Evolutionary conservation across 2,888 invertebrate species (phyloP).

Genomic region (Hedychridium roseum): DNA sequence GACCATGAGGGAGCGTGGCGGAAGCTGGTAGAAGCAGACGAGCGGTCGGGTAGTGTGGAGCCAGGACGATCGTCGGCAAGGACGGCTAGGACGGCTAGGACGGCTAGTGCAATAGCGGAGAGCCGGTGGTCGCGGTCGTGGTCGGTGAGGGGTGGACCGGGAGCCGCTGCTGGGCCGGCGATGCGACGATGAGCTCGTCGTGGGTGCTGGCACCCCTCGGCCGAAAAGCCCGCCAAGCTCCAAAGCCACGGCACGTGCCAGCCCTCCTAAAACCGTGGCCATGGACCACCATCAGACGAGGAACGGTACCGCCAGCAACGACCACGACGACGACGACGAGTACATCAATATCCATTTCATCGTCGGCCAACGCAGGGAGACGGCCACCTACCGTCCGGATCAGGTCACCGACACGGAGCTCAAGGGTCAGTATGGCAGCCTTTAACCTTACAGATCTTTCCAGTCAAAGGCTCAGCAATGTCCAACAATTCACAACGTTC

Average conservation of each 20-base stretch:
- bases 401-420: constrained; percentile 58
- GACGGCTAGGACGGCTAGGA: constrained; percentile 5
- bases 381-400: constrained; percentile 54
- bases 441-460: no score
- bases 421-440: constrained; percentile 49
- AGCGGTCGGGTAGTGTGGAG: constrained; percentile 21
- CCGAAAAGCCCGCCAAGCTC: background rate
- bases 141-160: constrained; percentile 44
- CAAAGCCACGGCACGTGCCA: background rate
- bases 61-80: background rate
- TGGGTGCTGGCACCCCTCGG: constrained; percentile 51
- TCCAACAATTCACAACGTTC: no score
- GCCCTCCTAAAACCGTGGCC: constrained; percentile 38
- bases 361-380: constrained; percentile 55
- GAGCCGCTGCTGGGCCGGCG: constrained; percentile 53
- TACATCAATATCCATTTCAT: constrained; percentile 54
- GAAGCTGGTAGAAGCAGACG: constrained; percentile 30
- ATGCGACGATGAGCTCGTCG: constrained; percentile 62
- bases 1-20: constrained; percentile 44
- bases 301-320: constrained; percentile 53
- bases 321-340: constrained; percentile 50
- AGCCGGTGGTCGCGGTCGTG: constrained; percentile 23
- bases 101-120: no score
- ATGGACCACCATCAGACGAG: constrained; percentile 57
- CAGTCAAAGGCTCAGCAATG: no score